Conservation (phyloP, 2,888 invertebrate species). For the Lycia hirtaria region DNA sequence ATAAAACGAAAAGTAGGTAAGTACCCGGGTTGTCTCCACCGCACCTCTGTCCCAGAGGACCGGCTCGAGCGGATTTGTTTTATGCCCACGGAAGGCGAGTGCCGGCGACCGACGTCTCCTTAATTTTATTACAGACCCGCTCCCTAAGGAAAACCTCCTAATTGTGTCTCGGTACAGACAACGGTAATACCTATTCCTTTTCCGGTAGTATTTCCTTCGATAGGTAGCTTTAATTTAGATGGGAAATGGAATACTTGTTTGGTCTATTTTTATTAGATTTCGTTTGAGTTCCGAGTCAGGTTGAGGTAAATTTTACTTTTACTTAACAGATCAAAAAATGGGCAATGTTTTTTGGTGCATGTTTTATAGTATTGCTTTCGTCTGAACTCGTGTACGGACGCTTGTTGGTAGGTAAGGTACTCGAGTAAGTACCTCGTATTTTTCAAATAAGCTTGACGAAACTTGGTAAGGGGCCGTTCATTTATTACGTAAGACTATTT, state of each 20-base stretch:
- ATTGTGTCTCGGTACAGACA: slow-evolving; percentile 78
- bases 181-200: slow-evolving; percentile 72
- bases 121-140: slow-evolving; percentile 83
- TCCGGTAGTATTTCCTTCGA: slow-evolving; percentile 44
- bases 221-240: slow-evolving; percentile 29
- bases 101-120: slow-evolving; percentile 78
- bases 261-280: neutral
- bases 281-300: neutral
- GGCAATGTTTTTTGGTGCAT: too few relatives aligned
- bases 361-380: too few relatives aligned
- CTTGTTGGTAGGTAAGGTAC: too few relatives aligned
- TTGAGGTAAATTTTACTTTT: neutral
- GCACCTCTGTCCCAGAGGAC: slow-evolving; percentile 51
- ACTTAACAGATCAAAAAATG: too few relatives aligned
- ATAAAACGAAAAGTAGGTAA: neutral
- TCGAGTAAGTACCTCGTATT: too few relatives aligned
- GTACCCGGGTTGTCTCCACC: slow-evolving; percentile 50
- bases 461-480: too few relatives aligned
- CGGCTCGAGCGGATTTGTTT: slow-evolving; percentile 79
- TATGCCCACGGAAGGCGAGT: slow-evolving; percentile 78
- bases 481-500: too few relatives aligned
- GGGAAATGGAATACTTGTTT: slow-evolving; percentile 19
- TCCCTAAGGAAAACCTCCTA: slow-evolving; percentile 76
- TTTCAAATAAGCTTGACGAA: too few relatives aligned
- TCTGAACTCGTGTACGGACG: too few relatives aligned